phyloP scores from a whole-genome alignment of 2,888 invertebrate species.

The Tenthredo distinguenda region DNA sequence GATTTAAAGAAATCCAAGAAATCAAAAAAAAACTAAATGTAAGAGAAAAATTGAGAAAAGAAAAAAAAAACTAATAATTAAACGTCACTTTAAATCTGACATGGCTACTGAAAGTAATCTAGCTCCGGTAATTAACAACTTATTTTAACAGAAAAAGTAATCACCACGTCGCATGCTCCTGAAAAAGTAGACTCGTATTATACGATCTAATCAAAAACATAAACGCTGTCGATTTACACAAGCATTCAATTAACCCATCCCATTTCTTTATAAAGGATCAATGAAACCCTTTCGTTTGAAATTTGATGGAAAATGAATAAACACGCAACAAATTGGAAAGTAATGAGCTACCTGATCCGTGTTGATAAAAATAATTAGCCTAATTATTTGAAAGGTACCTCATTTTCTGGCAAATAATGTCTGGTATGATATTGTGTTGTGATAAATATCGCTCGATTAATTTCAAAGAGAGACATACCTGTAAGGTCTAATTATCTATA shows the following conservation, averaged over 20 bases:
- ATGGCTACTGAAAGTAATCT: not conserved
- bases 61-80: not conserved
- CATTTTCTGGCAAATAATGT: not conserved
- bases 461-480: not conserved
- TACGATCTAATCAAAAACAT: not conserved
- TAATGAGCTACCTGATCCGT: slow-evolving; percentile 16
- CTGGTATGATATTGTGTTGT: not conserved
- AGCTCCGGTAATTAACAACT: not conserved
- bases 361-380: slow-evolving; percentile 7
- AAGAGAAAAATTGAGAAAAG: not conserved
- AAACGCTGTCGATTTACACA: not conserved
- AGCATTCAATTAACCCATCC: not conserved
- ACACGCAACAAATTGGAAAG: not conserved
- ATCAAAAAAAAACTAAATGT: not conserved
- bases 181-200: not conserved
- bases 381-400: not conserved
- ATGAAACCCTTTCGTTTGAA: not conserved
- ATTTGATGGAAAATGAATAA: not conserved
- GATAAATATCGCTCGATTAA: not conserved
- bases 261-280: not conserved
- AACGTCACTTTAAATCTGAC: not conserved
- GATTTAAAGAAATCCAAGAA: not conserved
- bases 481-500: not conserved
- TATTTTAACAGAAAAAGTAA: not conserved
- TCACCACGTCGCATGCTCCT: not conserved